Base-by-base conservation (phyloP, 2,797 vertebrate genomes). In the Pelochelys cantorii region DNA sequence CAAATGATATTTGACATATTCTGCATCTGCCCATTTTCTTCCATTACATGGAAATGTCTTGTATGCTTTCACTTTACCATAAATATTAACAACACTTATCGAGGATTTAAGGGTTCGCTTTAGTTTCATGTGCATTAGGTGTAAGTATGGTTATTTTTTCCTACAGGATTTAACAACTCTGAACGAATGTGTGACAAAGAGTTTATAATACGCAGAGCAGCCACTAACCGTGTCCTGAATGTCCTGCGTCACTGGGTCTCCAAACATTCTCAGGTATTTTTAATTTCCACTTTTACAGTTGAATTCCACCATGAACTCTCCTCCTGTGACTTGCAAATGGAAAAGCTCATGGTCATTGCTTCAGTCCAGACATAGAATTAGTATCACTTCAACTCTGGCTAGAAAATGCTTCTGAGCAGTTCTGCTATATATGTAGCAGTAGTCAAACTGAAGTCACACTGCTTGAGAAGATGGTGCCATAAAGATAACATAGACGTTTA, bases 221-320 rank as follows among this genome's bases (percentile, higher is more conserved):
- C 99, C 92, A 99, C 99, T 9, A 99, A 99, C 97, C 98, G 99
- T 54, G 99, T 99, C 42, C 98, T 99, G 91, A 99, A 99, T 34
- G 99, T 99, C 90, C 98, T 99, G 95, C 99, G 99, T 42, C 99
- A 99, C 97, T 99, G 99, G 99, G 99, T 99, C 92, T 99, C 99
- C 95, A 99, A 99, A 94, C 99, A 99, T 75, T 99, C 99, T 9
- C 99, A 99, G 99, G 99, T 99, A 98, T 95, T 88, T 80, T 74
- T 17, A 37, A 78, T 15, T 78, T 88, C 48, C 37, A 68, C 1
- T n/a, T 59, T 71, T 54, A 31, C 34, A 55, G 23, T 14, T 54
- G 54, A 71, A 13, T 9, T 5, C 54, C 74, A 10, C 54, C n/a
- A 62, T 86, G 54, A 60, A 14, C 12, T 93, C 22, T 68, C 37